A percentile compares a stretch with the other conserved stretches of the same genome.
These are phyloP conservation scores for Drosophila cognata DNA, from an alignment of 2,888 invertebrate species.

Conservation along the genomic window DNA sequence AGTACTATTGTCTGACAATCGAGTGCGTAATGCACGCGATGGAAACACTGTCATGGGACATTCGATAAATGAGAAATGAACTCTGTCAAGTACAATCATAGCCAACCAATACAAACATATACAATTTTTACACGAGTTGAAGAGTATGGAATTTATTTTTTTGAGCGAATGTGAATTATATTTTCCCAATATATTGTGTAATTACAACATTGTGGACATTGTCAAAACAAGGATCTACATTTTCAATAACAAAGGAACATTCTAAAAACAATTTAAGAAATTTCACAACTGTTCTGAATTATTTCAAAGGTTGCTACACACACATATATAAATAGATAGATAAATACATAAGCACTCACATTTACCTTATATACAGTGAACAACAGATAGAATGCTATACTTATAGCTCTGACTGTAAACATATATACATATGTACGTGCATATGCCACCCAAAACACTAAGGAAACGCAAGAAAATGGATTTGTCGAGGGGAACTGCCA, in stretches of 20 bases:
- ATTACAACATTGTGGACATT: slow-evolving; percentile 36
- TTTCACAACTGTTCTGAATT: slow-evolving; percentile 60
- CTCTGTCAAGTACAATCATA: slow-evolving; percentile 29
- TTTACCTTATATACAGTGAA: slow-evolving; percentile 16
- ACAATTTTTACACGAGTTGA: slow-evolving; percentile 64
- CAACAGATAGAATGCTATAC: slow-evolving; percentile 52
- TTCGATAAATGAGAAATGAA: slow-evolving; percentile 35
- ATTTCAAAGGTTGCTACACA: slow-evolving; percentile 59
- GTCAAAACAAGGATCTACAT: slow-evolving; percentile 26
- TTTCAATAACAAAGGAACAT: slow-evolving; percentile 18
- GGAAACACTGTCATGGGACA: not conserved
- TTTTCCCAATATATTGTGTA: slow-evolving; percentile 44
- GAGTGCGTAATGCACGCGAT: slow-evolving; percentile 3
- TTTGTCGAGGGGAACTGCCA: slow-evolving; percentile 46
- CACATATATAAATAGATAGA: slow-evolving; percentile 24
- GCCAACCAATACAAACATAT: slow-evolving; percentile 45
- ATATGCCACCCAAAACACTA: slow-evolving; percentile 39
- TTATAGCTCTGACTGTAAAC: slow-evolving; percentile 35
- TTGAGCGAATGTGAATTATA: slow-evolving; percentile 57
- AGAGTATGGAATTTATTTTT: slow-evolving; percentile 74
- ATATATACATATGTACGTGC: not conserved
- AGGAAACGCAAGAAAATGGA: slow-evolving; percentile 59
- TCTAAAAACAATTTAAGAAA: slow-evolving; percentile 31
- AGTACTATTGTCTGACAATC: not conserved
- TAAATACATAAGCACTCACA: slow-evolving; percentile 6